Percentiles rank a stretch among this genome's conserved stretches.
phyloP scores from a whole-genome alignment of 2,797 vertebrate genomes.

The Hemibagrus guttatus region DNA sequence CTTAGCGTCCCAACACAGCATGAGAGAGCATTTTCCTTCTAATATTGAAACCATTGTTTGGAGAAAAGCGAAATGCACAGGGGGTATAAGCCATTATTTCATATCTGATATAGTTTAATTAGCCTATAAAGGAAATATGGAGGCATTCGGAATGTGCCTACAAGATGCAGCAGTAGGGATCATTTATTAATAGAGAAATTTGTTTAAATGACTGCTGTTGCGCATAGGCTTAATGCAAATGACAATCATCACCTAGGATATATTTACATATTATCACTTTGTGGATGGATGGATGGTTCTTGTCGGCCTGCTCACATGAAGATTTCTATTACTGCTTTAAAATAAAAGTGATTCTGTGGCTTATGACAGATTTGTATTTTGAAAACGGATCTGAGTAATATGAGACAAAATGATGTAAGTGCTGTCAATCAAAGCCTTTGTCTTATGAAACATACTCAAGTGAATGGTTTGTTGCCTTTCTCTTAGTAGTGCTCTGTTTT shows the following conservation, averaged over 20 bases:
- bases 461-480: not conserved
- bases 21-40: not conserved
- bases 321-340: not conserved
- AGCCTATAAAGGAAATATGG: not conserved
- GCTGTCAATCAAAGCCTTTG: not conserved
- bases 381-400: not conserved
- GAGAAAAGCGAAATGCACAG: not conserved
- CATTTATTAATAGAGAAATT: not conserved
- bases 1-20: not conserved
- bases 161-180: not conserved
- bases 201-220: constrained; percentile 6
- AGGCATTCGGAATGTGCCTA: not conserved
- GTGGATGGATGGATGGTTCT: not conserved
- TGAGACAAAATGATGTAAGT: not conserved
- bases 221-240: constrained; percentile 15
- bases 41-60: not conserved
- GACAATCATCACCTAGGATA: not conserved
- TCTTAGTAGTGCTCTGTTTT: not conserved
- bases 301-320: not conserved
- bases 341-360: not conserved
- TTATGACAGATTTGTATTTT: not conserved
- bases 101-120: not conserved
- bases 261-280: constrained; percentile 28
- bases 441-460: not conserved
- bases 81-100: not conserved